Conservation (phyloP, 2,113 vertebrate species). For the Scomber colias region DNA sequence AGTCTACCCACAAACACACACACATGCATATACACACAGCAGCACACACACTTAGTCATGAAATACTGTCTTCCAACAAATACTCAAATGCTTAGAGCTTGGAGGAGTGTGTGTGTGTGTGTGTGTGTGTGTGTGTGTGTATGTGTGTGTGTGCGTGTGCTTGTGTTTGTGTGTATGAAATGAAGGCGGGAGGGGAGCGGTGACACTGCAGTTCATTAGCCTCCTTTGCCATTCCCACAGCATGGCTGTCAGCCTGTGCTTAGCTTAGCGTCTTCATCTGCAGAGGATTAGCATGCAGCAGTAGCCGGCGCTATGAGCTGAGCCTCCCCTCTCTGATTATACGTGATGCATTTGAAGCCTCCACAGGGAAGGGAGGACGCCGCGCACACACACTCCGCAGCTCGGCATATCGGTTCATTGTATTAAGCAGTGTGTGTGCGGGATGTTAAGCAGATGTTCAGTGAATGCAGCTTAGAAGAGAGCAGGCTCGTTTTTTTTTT, state of each 20-base stretch:
- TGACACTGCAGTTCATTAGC: constrained; percentile 72
- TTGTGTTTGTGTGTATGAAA: neutral
- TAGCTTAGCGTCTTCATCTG: constrained; percentile 81
- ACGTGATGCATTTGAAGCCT: constrained; percentile 75
- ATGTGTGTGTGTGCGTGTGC: constrained; percentile 10
- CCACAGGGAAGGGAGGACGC: constrained; percentile 49
- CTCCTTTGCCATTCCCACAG: constrained; percentile 32
- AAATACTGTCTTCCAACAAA: constrained; percentile 29
- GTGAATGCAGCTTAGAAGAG: constrained; percentile 62
- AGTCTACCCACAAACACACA: constrained; percentile 10
- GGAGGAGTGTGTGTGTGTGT: constrained; percentile 10
- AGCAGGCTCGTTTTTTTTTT: constrained; percentile 30
- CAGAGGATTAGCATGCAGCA: constrained; percentile 78
- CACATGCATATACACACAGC: neutral
- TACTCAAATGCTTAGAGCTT: constrained; percentile 31
- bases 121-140: neutral
- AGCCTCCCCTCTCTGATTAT: constrained; percentile 69
- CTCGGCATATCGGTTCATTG: constrained; percentile 68
- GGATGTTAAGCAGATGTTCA: constrained; percentile 77
- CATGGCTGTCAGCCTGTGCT: constrained; percentile 71
- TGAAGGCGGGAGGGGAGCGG: constrained; percentile 12
- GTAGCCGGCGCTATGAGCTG: constrained; percentile 59
- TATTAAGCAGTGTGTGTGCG: constrained; percentile 67
- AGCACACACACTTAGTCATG: constrained; percentile 17
- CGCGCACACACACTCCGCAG: constrained; percentile 34